Conservation (phyloP, 37 sponge, comb jelly and placozoan genomes). For the Aphrocallistes beatrix region DNA sequence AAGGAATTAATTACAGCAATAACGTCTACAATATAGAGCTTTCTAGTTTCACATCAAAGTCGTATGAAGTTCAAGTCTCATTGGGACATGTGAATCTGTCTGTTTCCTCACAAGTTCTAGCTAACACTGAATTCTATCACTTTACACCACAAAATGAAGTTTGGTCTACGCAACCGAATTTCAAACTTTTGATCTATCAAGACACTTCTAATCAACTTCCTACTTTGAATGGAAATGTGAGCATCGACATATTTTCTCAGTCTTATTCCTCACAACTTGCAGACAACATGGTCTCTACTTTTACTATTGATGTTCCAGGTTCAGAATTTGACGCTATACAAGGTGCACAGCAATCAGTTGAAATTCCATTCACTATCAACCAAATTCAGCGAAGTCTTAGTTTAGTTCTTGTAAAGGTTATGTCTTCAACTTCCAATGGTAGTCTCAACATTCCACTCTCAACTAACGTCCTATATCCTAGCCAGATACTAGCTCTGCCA, state of each 20-base stretch:
- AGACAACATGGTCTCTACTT: neutral
- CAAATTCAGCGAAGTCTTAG: neutral
- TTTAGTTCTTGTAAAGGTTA: neutral
- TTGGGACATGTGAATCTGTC: neutral
- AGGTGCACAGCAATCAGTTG: neutral
- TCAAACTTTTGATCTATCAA: neutral
- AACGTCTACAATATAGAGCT: neutral
- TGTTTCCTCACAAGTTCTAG: neutral
- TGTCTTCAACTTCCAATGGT: neutral
- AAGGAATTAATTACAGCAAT: neutral
- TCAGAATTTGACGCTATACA: neutral
- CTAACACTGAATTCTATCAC: neutral
- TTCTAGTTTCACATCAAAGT: neutral
- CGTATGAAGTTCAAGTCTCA: neutral
- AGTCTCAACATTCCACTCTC: neutral
- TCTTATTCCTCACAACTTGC: neutral
- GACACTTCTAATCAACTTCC: neutral
- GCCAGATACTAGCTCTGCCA: neutral
- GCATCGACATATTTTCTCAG: neutral
- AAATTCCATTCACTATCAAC: neutral
- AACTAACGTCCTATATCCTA: neutral
- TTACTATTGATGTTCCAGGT: neutral
- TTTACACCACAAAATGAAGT: neutral
- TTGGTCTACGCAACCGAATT: neutral
- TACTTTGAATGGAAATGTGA: neutral